Percentiles rank a stretch among this genome's conserved stretches.
Conservation (phyloP, 92 coral and sea anemone genomes). For the Montipora capitata region DNA sequence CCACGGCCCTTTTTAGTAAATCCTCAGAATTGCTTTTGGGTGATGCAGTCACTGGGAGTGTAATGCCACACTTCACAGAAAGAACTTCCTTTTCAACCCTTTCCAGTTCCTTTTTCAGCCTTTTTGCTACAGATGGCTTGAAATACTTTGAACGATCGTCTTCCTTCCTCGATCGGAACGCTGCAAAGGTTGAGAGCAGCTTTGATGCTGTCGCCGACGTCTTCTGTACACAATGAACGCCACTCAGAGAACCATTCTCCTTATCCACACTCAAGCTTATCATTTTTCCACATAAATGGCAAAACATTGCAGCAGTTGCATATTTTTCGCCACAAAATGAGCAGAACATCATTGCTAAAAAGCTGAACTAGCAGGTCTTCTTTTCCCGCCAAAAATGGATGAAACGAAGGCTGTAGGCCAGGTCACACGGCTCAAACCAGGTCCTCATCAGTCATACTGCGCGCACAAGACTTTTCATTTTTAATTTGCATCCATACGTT, state of each 20-base stretch:
- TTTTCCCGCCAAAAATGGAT: background rate
- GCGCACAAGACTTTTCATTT: background rate
- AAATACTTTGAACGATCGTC: conserved; percentile 49
- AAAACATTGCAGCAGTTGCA: conserved; percentile 23
- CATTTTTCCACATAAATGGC: conserved; percentile 52
- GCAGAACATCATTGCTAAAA: conserved; percentile 57
- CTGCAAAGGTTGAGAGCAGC: conserved; percentile 50
- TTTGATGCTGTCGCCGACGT: conserved; percentile 35
- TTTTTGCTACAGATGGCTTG: conserved; percentile 24
- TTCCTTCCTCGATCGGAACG: conserved; percentile 58
- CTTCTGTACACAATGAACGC: background rate
- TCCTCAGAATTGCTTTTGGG: conserved; percentile 36
- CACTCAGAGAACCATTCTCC: conserved; percentile 29
- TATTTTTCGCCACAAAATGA: conserved; percentile 53
- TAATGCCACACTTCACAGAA: conserved; percentile 43
- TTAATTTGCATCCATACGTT: background rate
- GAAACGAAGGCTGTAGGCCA: too few relatives aligned
- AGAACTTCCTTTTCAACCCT: conserved; percentile 17
- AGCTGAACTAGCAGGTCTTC: conserved; percentile 7
- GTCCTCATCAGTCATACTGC: background rate
- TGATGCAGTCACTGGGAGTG: conserved; percentile 35
- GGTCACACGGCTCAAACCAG: too few relatives aligned
- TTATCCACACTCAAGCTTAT: conserved; percentile 27
- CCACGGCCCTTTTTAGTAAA: conserved; percentile 36
- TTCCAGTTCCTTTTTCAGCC: conserved; percentile 38